Base-by-base conservation (phyloP, 2,113 vertebrate genomes). In the Oenanthe melanoleuca region DNA sequence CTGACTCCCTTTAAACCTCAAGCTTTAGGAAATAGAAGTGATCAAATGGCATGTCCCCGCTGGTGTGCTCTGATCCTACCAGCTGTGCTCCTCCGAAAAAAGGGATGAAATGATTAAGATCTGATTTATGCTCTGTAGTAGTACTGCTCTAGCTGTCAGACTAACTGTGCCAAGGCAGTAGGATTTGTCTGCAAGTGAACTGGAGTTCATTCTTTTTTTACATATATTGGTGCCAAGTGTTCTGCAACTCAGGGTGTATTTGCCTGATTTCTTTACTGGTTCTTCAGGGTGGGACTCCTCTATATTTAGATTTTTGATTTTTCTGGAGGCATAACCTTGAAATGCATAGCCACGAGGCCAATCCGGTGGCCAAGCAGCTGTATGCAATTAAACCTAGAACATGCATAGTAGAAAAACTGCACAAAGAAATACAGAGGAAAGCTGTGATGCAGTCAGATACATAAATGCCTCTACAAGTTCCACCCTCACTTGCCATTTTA, bases 31-130 rank as follows among this genome's bases (percentile, higher is more conserved):
- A 94, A 96, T 14, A 91, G 42, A 92, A 87, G 84, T 91, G 91
- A 96, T 95, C 94, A 97, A 95, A 96, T 92, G 71, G 49, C 4
- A 0, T 1, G 55, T 92, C 89, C 91, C 63, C 0, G 94, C 75
- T 97, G 95, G 91, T 89, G 89, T 95, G 80, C 94, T 96, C 85
- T 96, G 89, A 95, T 95, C 85, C 89, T 94, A 53, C 71, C 60
- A 88, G 81, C 74, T 5, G 1, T 73, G 71, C 74, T 89, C 19
- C 87, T 96, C 74, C 14, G 0, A 89, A 97, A 95, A 92, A 96
- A 89, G 40, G 81, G 92, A 92, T 94, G 92, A 95, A 97, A 96
- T 95, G 89, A 97, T 95, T 91, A 95, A 95, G 67, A 89, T 73
- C 55, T 89, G 93, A 95, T 95, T 89, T 96, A 88, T 95, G 67